phyloP scores from a whole-genome alignment of 2,888 invertebrate species.

The Callyntrura sp. region DNA sequence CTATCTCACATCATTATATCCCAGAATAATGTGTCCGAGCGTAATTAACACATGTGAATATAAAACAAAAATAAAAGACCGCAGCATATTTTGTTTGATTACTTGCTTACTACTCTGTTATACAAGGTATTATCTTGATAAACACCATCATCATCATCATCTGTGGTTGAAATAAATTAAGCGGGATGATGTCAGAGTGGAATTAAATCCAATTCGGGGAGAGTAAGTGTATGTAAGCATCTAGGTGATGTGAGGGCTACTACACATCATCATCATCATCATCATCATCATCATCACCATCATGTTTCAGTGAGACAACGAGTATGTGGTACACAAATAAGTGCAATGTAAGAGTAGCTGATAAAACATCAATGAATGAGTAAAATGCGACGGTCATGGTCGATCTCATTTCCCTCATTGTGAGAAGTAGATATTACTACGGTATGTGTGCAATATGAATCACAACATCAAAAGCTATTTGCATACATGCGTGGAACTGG shows the following conservation, averaged over 20 bases:
- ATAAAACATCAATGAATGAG: conserved; percentile 71
- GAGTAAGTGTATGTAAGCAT: background rate
- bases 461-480: conserved; percentile 42
- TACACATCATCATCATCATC: too few relatives aligned
- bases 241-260: background rate
- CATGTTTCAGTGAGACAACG: background rate
- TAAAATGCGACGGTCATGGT: conserved; percentile 76
- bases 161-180: conserved; percentile 44
- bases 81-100: conserved; percentile 32
- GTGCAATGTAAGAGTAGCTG: background rate
- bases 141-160: conserved; percentile 18
- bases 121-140: conserved; percentile 19
- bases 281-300: too few relatives aligned
- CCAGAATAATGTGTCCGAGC: background rate
- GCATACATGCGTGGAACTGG: conserved; percentile 69
- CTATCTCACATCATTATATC: background rate
- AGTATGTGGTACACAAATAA: background rate
- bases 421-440: conserved; percentile 43
- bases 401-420: conserved; percentile 60
- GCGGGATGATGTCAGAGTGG: conserved; percentile 51
- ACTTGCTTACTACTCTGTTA: conserved; percentile 21
- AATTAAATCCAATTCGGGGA: conserved; percentile 44
- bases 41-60: background rate
- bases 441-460: conserved; percentile 32
- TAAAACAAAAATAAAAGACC: background rate